A percentile compares a stretch with the other conserved stretches of the same genome.
phyloP scores from a whole-genome alignment of 2,797 vertebrate genomes.

The Galaxias olidus region DNA sequence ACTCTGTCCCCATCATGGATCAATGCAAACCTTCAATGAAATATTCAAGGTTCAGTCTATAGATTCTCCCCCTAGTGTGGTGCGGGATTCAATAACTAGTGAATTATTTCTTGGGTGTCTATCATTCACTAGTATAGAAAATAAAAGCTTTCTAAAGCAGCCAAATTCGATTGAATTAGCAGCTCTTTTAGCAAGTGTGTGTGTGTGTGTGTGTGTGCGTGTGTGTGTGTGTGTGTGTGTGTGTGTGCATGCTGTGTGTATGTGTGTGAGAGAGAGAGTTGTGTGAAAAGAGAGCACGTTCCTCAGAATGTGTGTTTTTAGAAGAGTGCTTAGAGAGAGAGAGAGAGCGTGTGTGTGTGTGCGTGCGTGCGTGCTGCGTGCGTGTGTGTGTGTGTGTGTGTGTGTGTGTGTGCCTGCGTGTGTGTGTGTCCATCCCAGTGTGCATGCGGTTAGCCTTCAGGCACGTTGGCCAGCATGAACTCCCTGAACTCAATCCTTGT shows the following conservation, averaged over 20 bases:
- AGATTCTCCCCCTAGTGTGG: background rate
- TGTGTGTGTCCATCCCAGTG: conserved; percentile 37
- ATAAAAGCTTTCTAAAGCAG: conserved; percentile 32
- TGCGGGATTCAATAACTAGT: conserved; percentile 44
- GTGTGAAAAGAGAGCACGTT: conserved; percentile 23
- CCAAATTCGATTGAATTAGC: conserved; percentile 29
- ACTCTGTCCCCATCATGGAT: conserved; percentile 45
- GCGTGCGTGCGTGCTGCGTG: conserved; percentile 27
- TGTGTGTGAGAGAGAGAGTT: conserved; percentile 21
- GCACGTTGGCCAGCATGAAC: conserved; percentile 74
- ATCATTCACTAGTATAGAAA: conserved; percentile 23
- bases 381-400: conserved; percentile 27
- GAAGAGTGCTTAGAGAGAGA: background rate
- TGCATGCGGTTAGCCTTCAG: conserved; percentile 59
- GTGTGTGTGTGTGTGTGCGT: conserved; percentile 18
- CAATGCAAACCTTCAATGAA: conserved; percentile 49
- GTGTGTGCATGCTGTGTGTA: conserved; percentile 19
- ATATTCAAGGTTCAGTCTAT: conserved; percentile 51
- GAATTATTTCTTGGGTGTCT: conserved; percentile 36
- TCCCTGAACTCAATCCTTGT: conserved; percentile 78
- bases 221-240: conserved; percentile 3
- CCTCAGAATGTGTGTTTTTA: conserved; percentile 37
- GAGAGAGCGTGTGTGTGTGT: conserved; percentile 10
- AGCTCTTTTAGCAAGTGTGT: background rate
- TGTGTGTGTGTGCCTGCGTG: conserved; percentile 25